Conservation (phyloP, 2,797 vertebrate genomes). For the Ctenopoma kingsleyae region DNA sequence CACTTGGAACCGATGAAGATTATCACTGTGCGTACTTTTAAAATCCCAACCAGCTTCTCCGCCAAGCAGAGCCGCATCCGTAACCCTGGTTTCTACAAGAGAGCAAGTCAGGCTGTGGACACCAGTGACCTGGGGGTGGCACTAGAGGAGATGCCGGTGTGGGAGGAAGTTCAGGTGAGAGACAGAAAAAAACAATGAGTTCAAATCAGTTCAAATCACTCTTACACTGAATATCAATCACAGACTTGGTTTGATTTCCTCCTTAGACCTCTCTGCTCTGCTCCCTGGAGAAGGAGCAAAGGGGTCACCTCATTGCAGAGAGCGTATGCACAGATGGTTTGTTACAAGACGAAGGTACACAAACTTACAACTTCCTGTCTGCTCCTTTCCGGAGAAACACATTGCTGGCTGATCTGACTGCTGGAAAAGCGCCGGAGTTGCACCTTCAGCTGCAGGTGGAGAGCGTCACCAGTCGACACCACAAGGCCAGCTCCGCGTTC, state of each 20-base stretch:
- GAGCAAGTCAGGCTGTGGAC: slow-evolving; percentile 86
- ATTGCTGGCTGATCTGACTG: slow-evolving; percentile 87
- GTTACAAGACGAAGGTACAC: slow-evolving; percentile 89
- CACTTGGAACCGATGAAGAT: slow-evolving; percentile 92
- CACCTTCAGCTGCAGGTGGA: slow-evolving; percentile 92
- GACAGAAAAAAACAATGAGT: not conserved
- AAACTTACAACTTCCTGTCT: slow-evolving; percentile 91
- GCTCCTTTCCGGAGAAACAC: slow-evolving; percentile 86
- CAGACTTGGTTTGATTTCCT: no score
- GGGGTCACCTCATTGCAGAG: slow-evolving; percentile 93
- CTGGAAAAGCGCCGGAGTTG: slow-evolving; percentile 79
- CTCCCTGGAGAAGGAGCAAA: slow-evolving; percentile 92
- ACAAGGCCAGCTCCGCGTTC: slow-evolving; percentile 94
- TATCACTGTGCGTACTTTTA: slow-evolving; percentile 91
- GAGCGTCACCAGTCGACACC: slow-evolving; percentile 91
- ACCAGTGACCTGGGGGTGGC: slow-evolving; percentile 90
- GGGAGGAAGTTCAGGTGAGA: slow-evolving; percentile 87
- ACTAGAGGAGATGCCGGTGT: slow-evolving; percentile 86
- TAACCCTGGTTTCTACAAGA: slow-evolving; percentile 86
- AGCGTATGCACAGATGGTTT: slow-evolving; percentile 85
- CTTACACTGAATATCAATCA: no score
- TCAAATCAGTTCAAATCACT: no score
- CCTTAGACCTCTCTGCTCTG: slow-evolving; percentile 89
- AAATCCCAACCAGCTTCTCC: slow-evolving; percentile 90
- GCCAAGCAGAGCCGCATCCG: slow-evolving; percentile 88